These are phyloP conservation scores for Tiphia femorata DNA, from an alignment of 2,888 invertebrate species.

Conservation along the genomic window DNA sequence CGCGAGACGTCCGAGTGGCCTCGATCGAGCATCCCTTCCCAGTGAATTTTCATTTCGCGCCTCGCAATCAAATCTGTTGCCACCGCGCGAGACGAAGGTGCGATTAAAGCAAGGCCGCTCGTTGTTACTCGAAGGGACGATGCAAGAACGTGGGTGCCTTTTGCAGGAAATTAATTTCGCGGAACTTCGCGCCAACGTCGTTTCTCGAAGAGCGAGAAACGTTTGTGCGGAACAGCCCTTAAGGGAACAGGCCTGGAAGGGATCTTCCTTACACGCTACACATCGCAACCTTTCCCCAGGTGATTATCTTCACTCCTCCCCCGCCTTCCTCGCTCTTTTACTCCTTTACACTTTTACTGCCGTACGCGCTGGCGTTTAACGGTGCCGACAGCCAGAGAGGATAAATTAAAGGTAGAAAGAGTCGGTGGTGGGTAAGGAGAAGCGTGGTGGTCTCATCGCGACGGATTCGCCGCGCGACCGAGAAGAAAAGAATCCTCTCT, in stretches of 20 bases:
- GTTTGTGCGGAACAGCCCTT: neutral
- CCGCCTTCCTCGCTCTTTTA: neutral
- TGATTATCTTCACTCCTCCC: constrained; percentile 1
- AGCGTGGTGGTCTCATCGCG: too few species aligned
- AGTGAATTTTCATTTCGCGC: too few species aligned
- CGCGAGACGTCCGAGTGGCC: too few species aligned
- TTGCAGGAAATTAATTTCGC: neutral
- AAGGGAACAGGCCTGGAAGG: neutral
- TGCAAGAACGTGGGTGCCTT: neutral
- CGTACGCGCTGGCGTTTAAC: neutral
- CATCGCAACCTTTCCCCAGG: neutral
- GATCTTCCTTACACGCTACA: neutral
- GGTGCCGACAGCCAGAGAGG: too few species aligned
- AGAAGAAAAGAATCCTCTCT: too few species aligned
- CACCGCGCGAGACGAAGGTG: neutral
- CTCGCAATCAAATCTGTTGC: neutral
- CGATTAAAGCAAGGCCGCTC: too few species aligned
- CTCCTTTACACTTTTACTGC: neutral
- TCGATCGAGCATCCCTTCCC: too few species aligned
- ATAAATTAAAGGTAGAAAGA: too few species aligned
- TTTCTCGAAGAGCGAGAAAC: too few species aligned
- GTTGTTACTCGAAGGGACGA: too few species aligned
- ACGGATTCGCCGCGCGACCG: neutral
- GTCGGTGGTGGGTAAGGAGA: too few species aligned
- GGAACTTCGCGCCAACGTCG: too few species aligned